phyloP scores from a whole-genome alignment of 1,140 invertebrate species.

The Maconellicoccus hirsutus region DNA sequence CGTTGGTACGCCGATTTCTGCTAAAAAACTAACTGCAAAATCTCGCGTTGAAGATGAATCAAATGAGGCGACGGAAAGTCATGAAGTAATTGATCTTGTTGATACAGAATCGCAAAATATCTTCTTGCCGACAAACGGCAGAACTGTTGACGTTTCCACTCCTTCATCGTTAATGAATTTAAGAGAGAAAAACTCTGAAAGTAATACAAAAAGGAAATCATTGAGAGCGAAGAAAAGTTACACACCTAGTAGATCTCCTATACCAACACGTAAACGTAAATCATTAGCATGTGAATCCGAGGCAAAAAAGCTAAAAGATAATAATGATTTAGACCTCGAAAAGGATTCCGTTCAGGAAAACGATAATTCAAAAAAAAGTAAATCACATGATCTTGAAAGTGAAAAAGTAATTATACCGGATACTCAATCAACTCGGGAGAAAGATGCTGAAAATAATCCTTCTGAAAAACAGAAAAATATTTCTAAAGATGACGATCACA shows the following conservation, averaged over 20 bases:
- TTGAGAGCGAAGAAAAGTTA: not conserved
- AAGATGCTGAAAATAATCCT: not conserved
- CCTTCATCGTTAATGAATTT: not conserved
- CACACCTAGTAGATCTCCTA: not conserved
- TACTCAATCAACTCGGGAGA: too few relatives aligned
- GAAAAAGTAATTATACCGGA: too few relatives aligned
- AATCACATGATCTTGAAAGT: not conserved
- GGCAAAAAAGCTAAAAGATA: not conserved
- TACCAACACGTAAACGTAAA: not conserved
- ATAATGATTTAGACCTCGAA: not conserved
- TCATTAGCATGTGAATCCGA: not conserved
- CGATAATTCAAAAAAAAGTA: not conserved
- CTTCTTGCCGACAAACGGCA: not conserved
- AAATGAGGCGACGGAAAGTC: not conserved
- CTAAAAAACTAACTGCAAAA: not conserved
- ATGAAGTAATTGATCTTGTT: not conserved
- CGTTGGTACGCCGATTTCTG: too few relatives aligned
- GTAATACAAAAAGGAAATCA: not conserved
- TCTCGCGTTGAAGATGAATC: not conserved
- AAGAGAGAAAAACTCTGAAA: not conserved
- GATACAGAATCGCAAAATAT: conserved; percentile 10
- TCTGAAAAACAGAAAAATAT: too few relatives aligned
- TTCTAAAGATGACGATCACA: too few relatives aligned
- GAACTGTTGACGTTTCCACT: not conserved
- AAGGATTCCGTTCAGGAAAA: not conserved